Percentiles rank a stretch among this genome's conserved stretches.
phyloP scores from a whole-genome alignment of 2,797 vertebrate species.

The Sylvilagus floridanus region DNA sequence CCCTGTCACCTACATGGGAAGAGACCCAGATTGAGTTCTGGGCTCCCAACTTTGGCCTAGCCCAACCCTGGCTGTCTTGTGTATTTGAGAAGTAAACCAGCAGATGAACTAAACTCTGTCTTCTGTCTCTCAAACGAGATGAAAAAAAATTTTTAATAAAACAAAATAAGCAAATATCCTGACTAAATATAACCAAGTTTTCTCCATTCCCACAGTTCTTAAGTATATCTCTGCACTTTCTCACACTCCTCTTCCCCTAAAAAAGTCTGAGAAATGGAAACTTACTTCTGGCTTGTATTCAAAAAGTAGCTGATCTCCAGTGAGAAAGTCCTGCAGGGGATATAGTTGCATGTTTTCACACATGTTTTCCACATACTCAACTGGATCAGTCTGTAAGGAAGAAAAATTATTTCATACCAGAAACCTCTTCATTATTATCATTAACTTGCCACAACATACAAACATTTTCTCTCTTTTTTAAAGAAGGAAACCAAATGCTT shows the following conservation, averaged over 20 bases:
- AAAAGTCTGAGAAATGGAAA: slow-evolving; percentile 62
- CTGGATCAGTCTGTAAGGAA: slow-evolving; percentile 93
- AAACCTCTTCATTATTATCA: background rate
- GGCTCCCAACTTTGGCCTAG: too few species aligned
- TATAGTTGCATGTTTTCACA: slow-evolving; percentile 99
- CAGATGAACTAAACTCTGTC: too few species aligned
- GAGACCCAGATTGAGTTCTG: too few species aligned
- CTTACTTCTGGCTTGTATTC: slow-evolving; percentile 94
- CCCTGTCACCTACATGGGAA: too few species aligned
- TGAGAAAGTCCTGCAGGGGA: slow-evolving; percentile 94
- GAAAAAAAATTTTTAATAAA: too few species aligned
- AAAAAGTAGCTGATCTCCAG: slow-evolving; percentile 96
- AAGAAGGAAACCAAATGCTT: slow-evolving; percentile 42
- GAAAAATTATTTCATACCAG: slow-evolving; percentile 57
- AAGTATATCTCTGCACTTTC: background rate
- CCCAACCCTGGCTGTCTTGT: too few species aligned
- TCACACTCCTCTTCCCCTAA: slow-evolving; percentile 39
- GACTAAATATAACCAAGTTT: slow-evolving; percentile 39
- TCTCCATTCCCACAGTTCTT: slow-evolving; percentile 37
- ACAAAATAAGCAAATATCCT: background rate
- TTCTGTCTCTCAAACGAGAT: too few species aligned
- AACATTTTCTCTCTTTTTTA: background rate
- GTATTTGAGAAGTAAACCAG: too few species aligned
- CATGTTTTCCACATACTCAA: slow-evolving; percentile 96
- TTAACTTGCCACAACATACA: background rate